A percentile compares a stretch with the other conserved stretches of the same genome.
Conservation (phyloP, 30 jellyfish, hydroid and myxozoan species). For the Aurelia sp. region DNA sequence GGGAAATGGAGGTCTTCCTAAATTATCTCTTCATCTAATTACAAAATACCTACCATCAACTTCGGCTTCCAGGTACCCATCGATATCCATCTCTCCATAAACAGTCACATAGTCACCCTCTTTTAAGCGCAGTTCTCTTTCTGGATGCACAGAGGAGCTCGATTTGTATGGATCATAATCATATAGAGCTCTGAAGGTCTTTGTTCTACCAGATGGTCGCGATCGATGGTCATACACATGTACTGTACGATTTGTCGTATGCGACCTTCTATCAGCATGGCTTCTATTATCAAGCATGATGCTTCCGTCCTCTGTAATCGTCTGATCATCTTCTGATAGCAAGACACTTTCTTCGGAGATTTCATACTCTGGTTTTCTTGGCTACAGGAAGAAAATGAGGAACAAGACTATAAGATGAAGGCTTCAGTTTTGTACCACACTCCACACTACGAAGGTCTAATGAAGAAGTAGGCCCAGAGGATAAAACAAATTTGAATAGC, state of each 20-base stretch:
- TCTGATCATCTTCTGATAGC: slow-evolving; percentile 56
- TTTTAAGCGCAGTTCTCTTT: slow-evolving; percentile 77
- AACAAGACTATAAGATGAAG: neutral
- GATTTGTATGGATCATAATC: slow-evolving; percentile 85
- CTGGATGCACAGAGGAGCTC: slow-evolving; percentile 80
- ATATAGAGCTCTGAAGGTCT: slow-evolving; percentile 60
- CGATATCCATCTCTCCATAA: slow-evolving; percentile 91
- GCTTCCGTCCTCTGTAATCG: slow-evolving; percentile 56
- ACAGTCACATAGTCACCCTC: slow-evolving; percentile 92
- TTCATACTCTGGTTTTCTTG: slow-evolving; percentile 24
- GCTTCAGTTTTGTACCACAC: too few relatives aligned
- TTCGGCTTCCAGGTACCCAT: slow-evolving; percentile 88
- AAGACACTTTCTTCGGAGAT: slow-evolving; percentile 55
- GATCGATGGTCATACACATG: slow-evolving; percentile 27
- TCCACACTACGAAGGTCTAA: too few relatives aligned
- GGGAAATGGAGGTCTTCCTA: too few relatives aligned
- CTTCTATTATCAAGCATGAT: slow-evolving; percentile 23
- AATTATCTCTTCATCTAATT: neutral
- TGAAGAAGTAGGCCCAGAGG: too few relatives aligned
- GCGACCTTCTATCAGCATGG: slow-evolving; percentile 40
- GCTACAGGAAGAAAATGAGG: slow-evolving; percentile 3
- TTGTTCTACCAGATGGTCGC: slow-evolving; percentile 42
- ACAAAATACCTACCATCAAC: slow-evolving; percentile 64
- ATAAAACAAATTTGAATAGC: too few relatives aligned
- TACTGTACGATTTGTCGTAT: slow-evolving; percentile 24